Percentiles rank a stretch among this genome's conserved stretches.
Evolutionary conservation across 2,888 invertebrate genomes (phyloP).

Genomic region (Neoscelio sp.): DNA sequence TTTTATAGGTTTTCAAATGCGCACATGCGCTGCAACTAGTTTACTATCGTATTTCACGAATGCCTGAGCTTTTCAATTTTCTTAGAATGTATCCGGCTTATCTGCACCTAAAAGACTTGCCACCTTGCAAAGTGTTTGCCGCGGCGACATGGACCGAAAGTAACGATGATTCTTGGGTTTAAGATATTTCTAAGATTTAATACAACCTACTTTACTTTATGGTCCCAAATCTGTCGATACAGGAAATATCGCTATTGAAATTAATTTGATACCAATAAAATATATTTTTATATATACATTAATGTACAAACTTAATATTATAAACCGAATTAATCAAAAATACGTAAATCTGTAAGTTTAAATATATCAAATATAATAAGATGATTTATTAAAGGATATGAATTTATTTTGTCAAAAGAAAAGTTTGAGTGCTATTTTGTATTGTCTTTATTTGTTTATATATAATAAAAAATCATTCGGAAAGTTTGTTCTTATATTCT

Average conservation of each 20-base stretch:
- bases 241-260: slow-evolving; percentile 1
- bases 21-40: slow-evolving; percentile 77
- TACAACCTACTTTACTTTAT: slow-evolving; percentile 22
- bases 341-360: too few relatives aligned
- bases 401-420: too few relatives aligned
- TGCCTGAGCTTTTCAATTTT: slow-evolving; percentile 81
- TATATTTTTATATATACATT: too few relatives aligned
- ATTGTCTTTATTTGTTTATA: too few relatives aligned
- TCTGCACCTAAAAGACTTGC: slow-evolving; percentile 75
- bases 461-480: too few relatives aligned
- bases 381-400: too few relatives aligned
- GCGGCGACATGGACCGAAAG: slow-evolving; percentile 75
- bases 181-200: slow-evolving; percentile 35
- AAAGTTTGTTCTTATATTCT: too few relatives aligned
- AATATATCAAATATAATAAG: too few relatives aligned
- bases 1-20: slow-evolving; percentile 75
- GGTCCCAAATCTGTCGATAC: slow-evolving; percentile 18
- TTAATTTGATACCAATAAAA: too few relatives aligned
- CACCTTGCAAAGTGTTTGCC: slow-evolving; percentile 59
- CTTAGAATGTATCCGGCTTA: slow-evolving; percentile 74
- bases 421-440: too few relatives aligned
- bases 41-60: slow-evolving; percentile 75
- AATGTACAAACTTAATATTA: too few relatives aligned
- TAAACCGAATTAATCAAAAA: too few relatives aligned
- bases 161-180: slow-evolving; percentile 61